Evolutionary conservation across 2,113 vertebrate species (phyloP).

Genomic region (Microcebus murinus): DNA sequence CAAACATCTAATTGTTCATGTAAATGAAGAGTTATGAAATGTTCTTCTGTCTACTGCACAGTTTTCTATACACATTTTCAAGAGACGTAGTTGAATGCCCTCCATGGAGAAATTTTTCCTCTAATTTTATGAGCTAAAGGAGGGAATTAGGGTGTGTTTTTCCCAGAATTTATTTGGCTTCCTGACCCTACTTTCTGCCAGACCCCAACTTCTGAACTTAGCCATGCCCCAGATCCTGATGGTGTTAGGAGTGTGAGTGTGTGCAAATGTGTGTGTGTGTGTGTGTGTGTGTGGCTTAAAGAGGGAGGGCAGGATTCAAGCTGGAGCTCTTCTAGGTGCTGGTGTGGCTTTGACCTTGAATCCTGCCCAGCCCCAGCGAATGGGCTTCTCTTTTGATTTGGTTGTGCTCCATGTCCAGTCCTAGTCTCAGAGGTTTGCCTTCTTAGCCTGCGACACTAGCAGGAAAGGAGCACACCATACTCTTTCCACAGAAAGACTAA

Average conservation of each 20-base stretch:
- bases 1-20: not conserved
- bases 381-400: not conserved
- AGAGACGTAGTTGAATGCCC: not conserved
- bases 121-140: not conserved
- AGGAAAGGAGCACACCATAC: not conserved
- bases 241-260: not conserved
- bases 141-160: not conserved
- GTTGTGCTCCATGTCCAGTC: too few species aligned
- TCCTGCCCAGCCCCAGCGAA: too few species aligned
- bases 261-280: not conserved
- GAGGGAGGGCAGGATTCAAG: not conserved
- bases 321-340: not conserved
- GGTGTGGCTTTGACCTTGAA: not conserved
- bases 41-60: not conserved
- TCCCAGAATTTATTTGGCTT: slow-evolving; percentile 1
- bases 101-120: not conserved
- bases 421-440: not conserved
- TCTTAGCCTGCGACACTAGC: accelerated
- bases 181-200: not conserved
- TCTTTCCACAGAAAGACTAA: not conserved
- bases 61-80: not conserved
- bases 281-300: not conserved
- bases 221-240: not conserved
- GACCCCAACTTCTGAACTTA: not conserved
- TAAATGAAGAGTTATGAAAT: not conserved